Base-by-base conservation (phyloP, 2,797 vertebrate genomes). In the Mallotus villosus region DNA sequence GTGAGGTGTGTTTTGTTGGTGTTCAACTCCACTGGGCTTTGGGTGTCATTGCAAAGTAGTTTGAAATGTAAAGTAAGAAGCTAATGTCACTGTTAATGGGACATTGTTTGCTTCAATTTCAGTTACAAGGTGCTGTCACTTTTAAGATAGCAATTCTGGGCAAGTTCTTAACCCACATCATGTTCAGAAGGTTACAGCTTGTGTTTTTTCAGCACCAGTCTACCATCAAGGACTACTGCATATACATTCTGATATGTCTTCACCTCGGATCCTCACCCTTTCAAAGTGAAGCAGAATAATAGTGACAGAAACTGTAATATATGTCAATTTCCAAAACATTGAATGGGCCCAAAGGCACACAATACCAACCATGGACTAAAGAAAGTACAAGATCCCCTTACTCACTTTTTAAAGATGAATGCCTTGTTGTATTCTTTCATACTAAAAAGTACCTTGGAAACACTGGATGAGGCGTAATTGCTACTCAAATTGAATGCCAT, bases 401-500 rank as follows among this genome's bases (percentile, higher is more conserved):
- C 37, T 41, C 11, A 11, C 37, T 41, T 41, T 41, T 11, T 41
- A 41, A 41, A 41, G 8, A 41, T 41, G 37, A 41, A 11, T 41
- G 8, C 1, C 11, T 11, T 41, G 37, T 41, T 14, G 37, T 41
- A 41, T 41, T 41, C 37, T 41, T 41, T 41, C 37, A 41, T 41
- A 14, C 37, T 41, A 12, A 11, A 37, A 41, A 41, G 37, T 41
- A 41, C 37, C 37, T 41, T 41, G 37, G 37, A 41, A 41, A 41
- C 8, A 41, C 37, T 41, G 37, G 11, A 41, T n/a, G 3, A 6
- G 19, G 11, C 21, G 14, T 21, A 22, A 21, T 65, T 22, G 3
- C 67, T 3, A 27, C 53, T 62, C 27, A 70, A 66, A 77, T 65
- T 58, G 58, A 11, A 22, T 72, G n/a, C 29, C 63, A 57, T 59